These are phyloP conservation scores for Amia ocellicauda DNA, from an alignment of 2,113 vertebrate genomes.

Conservation along the genomic window DNA sequence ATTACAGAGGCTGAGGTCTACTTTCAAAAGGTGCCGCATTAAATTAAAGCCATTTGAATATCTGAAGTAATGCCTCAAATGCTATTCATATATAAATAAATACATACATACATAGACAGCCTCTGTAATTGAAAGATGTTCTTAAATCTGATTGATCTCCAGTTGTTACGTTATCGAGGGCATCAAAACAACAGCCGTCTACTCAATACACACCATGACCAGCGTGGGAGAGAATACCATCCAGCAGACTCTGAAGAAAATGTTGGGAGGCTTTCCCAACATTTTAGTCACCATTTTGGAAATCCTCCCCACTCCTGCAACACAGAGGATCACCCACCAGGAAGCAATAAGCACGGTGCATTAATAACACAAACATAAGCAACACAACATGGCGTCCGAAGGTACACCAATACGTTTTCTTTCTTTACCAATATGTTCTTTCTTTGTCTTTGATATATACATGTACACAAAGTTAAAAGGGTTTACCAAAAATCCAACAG, in stretches of 20 bases:
- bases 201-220: conserved; percentile 57
- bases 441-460: background rate
- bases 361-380: background rate
- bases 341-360: conserved; percentile 15
- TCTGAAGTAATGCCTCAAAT: too few species aligned
- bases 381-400: too few species aligned
- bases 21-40: too few species aligned
- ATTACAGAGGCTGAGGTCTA: too few species aligned
- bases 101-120: too few species aligned
- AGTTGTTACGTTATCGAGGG: too few species aligned
- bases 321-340: background rate
- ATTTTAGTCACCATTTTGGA: conserved; percentile 57
- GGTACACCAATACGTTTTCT: too few species aligned
- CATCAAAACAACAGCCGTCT: too few species aligned
- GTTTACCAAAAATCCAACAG: conserved; percentile 64
- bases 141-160: too few species aligned
- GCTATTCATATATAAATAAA: background rate
- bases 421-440: too few species aligned
- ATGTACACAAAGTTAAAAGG: background rate
- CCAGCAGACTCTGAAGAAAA: conserved; percentile 63
- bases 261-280: conserved; percentile 49
- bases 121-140: too few species aligned
- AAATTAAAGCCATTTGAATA: too few species aligned
- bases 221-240: conserved; percentile 53
- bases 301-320: conserved; percentile 46